Evolutionary conservation across 92 coral and sea anemone species (phyloP), one percentile per base, ranked within the genome.

Genomic region (Porites evermanni): DNA sequence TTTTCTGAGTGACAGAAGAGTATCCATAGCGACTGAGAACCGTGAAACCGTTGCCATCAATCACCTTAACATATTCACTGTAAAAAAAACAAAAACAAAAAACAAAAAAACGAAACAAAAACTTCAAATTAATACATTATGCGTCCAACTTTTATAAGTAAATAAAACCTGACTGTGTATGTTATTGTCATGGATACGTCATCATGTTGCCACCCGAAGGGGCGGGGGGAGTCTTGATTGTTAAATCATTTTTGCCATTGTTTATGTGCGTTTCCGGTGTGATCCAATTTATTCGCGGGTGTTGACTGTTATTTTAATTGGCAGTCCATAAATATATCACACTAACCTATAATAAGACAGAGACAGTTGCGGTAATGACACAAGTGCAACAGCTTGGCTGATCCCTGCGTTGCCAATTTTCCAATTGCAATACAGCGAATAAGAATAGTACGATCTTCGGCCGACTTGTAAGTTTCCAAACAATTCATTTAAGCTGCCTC

Each of bases 21-120:
- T 58, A 58, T 76, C 80, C 80, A 76, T 6, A 54, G 21, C 52
- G 80, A 54, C 54, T 8, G 54, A 76, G 61, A 56, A 26, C 80
- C 59, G 23, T 26, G 14, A 76, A 6, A 12, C 80, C 80, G 59
- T 76, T 56, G 2, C 80, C 80, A 58, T 76, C 80, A 13, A 58
- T 26, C 67, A 76, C 61, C 52, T 76, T 76, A 0, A 76, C 1
- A 18, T 76, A 76, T 58, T 76, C 80, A 23, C 80, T 74, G 47
- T 58, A 13, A 76, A 73, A 76, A 7, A 23, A 38, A 3, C 4
- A 38, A 0, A 38, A 4, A 38, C 6, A 38, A 4, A 38, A 24
- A 24, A 24, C 26, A 24, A 54, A 13, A 9, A 9, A 73, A 53
- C 21, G 17, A 16, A 32, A 14, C 19, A 3, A 44, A 11, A 6